These are phyloP conservation scores for Arvicanthis niloticus DNA, from an alignment of 2,113 vertebrate genomes.

Conservation along the genomic window DNA sequence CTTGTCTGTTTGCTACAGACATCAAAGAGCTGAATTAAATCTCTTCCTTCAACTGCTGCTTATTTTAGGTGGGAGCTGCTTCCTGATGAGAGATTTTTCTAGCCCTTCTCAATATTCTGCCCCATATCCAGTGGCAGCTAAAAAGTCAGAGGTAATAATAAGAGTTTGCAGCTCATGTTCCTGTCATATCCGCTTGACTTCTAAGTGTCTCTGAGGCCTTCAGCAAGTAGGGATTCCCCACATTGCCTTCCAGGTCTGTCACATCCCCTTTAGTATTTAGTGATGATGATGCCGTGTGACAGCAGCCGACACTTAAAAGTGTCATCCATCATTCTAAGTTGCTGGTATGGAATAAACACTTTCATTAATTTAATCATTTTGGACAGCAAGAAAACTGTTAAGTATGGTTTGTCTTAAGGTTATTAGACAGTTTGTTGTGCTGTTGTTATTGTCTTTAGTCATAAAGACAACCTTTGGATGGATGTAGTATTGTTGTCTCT, in stretches of 20 bases:
- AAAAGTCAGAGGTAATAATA: background rate
- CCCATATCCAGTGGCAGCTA: background rate
- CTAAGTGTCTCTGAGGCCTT: background rate
- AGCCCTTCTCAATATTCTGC: background rate
- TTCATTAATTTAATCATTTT: slow-evolving; percentile 2
- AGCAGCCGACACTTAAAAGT: background rate
- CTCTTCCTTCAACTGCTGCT: background rate
- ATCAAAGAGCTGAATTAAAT: slow-evolving; percentile 33
- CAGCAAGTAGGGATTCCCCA: background rate
- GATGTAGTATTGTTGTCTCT: background rate
- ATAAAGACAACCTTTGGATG: background rate
- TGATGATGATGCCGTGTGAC: background rate
- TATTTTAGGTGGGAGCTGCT: background rate
- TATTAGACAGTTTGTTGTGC: background rate
- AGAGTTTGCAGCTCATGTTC: background rate
- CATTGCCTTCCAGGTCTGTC: background rate
- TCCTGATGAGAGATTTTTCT: slow-evolving; percentile 13
- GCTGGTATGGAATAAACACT: background rate
- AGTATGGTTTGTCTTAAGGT: background rate
- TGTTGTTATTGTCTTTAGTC: background rate
- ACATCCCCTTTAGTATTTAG: background rate
- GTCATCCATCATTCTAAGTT: background rate
- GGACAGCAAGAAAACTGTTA: background rate
- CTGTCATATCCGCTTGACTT: background rate
- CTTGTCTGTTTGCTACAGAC: background rate